Base-by-base conservation (phyloP, 2,797 vertebrate species). In the Loris lydekkerianus region DNA sequence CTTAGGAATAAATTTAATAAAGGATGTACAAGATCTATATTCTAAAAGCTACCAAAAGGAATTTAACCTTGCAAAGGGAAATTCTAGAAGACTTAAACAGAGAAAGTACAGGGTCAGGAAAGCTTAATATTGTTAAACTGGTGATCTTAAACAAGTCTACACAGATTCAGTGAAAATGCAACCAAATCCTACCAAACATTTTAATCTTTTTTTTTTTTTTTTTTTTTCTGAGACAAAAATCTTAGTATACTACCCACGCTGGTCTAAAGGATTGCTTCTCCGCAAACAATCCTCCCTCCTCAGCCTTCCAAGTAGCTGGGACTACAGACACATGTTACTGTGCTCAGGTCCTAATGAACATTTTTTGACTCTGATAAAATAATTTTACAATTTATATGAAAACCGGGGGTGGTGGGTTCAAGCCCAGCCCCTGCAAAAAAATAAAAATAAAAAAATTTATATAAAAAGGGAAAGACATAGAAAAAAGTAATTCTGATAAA, bases 51-150 rank as follows among this genome's bases (percentile, higher is more conserved):
- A 84, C 23, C 60, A 72, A 53, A 63, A 49, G 8, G 34, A 65
- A 63, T 34, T 85, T 72, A 85, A 72, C 2, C 6, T 63, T 83
- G 37, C 13, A 91, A 97, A 91, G 34, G 53, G 10, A 88, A 93
- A 40, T 46, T 65, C 76, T 14, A 87, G 29, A 65, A 86, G 21
- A 76, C 37, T 34, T 81, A 82, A 80, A 75, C 43, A 46, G 92
- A 70, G 37, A 96, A 49, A 72, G 60, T 60, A 93, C 58, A 72
- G 61, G 14, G 65, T 76, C 56, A 73, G 18, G 17, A 86, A 82
- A 69, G 6, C 56, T 92, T 58, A 58, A 15, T 75, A 69, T 49
- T 23, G 23, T 43, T 83, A 86, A 65, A 21, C 34, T 0, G 27
- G 5, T 21, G 88, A 73, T n/a, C 17, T 31, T 87, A 77, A 88